phyloP scores from a whole-genome alignment of 1,140 invertebrate species.

The Reticulitermes speratus region DNA sequence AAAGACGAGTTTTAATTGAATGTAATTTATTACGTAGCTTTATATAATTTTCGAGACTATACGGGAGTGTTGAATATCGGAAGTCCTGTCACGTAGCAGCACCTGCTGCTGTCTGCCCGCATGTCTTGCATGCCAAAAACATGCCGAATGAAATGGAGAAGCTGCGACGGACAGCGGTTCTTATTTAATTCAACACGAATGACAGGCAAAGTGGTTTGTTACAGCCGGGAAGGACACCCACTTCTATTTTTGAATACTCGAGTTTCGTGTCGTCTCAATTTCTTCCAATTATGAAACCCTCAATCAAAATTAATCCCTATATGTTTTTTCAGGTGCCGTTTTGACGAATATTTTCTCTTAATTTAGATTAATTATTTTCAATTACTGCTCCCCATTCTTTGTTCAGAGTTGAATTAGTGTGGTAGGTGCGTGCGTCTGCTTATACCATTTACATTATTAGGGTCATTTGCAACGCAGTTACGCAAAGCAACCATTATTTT shows the following conservation, averaged over 20 bases:
- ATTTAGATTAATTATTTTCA: too few species aligned
- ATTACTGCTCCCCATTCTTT: too few species aligned
- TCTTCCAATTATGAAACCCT: not conserved
- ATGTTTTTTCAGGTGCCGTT: too few species aligned
- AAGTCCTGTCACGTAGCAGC: not conserved
- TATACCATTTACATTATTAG: too few species aligned
- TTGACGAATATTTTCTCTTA: too few species aligned
- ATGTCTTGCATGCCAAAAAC: conserved; percentile 15
- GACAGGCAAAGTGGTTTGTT: not conserved
- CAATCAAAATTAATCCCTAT: not conserved
- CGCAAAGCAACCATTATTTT: too few species aligned
- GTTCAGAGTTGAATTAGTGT: too few species aligned
- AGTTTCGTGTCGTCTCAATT: not conserved
- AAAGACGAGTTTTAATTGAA: not conserved
- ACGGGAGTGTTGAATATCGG: not conserved
- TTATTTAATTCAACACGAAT: not conserved
- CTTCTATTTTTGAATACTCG: not conserved
- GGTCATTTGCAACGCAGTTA: too few species aligned
- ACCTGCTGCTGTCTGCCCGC: not conserved
- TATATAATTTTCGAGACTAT: not conserved
- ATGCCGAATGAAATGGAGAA: not conserved
- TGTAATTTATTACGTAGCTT: not conserved
- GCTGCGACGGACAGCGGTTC: too few species aligned
- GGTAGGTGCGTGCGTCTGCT: too few species aligned
- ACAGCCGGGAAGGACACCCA: not conserved